phyloP scores from a whole-genome alignment of 2,888 invertebrate genomes.

The Drosophila sordidula region DNA sequence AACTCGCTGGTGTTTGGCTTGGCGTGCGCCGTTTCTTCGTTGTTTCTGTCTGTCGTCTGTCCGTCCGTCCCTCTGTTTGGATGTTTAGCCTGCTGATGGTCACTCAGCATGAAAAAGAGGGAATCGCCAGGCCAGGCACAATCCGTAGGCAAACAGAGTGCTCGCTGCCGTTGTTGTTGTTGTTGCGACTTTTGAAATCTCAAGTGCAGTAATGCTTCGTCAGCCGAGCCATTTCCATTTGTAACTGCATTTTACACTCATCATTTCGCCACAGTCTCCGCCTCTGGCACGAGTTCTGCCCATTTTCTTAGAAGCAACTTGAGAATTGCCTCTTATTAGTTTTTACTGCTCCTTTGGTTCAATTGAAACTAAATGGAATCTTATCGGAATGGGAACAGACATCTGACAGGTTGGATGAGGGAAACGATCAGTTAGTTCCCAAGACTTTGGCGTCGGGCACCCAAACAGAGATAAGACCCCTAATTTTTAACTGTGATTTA shows the following conservation, averaged over 20 bases:
- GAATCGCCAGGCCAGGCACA: constrained; percentile 22
- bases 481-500: constrained; percentile 17
- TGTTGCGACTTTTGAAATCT: constrained; percentile 33
- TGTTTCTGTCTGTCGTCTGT: constrained; percentile 39
- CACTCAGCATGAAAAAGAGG: constrained; percentile 73
- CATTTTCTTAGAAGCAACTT: constrained; percentile 30
- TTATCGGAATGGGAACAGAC: constrained; percentile 6
- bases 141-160: constrained; percentile 4
- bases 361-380: constrained; percentile 21
- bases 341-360: constrained; percentile 15
- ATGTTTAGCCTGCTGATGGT: constrained; percentile 52
- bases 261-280: constrained; percentile 29
- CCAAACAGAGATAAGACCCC: constrained; percentile 22
- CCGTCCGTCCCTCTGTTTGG: constrained; percentile 19
- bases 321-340: constrained; percentile 37
- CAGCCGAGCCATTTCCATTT: constrained; percentile 38
- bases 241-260: constrained; percentile 50
- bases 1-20: constrained; percentile 75
- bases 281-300: constrained; percentile 1
- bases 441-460: neutral
- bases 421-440: constrained; percentile 13
- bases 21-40: constrained; percentile 71
- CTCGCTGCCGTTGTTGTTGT: constrained; percentile 3
- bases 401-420: constrained; percentile 13
- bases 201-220: constrained; percentile 37